Conservation (phyloP, 2,888 invertebrate genomes). For the Temnothorax ravouxi region DNA sequence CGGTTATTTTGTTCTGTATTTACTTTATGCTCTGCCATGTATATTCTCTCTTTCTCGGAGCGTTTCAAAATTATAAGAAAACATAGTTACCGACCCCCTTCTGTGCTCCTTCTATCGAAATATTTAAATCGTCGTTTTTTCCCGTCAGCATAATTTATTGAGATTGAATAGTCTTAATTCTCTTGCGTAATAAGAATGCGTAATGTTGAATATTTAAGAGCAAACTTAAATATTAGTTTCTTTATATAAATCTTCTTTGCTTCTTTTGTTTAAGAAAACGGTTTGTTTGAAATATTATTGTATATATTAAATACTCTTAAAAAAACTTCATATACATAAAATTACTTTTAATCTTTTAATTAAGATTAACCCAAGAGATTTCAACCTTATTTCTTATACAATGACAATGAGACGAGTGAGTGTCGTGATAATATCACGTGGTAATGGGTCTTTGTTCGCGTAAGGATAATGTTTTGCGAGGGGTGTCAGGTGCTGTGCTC, state of each 20-base stretch:
- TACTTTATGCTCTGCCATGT: neutral
- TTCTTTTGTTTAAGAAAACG: neutral
- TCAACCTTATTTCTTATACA: neutral
- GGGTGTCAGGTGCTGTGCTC: slow-evolving; percentile 35
- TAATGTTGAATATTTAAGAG: neutral
- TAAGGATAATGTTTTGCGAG: slow-evolving; percentile 46
- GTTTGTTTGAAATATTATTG: neutral
- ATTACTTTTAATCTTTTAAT: slow-evolving; percentile 9
- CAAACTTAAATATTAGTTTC: too few relatives aligned
- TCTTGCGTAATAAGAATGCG: neutral
- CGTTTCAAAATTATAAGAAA: slow-evolving; percentile 17
- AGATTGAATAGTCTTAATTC: neutral
- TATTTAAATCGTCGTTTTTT: slow-evolving; percentile 15
- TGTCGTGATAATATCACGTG: slow-evolving; percentile 30
- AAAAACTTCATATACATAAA: neutral
- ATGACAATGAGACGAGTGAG: neutral
- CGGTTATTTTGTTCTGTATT: slow-evolving; percentile 4
- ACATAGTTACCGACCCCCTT: neutral
- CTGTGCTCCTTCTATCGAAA: neutral
- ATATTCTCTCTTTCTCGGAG: neutral
- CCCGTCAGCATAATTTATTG: slow-evolving; percentile 8
- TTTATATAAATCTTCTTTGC: neutral
- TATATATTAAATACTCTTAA: neutral
- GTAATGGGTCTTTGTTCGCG: slow-evolving; percentile 44
- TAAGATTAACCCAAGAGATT: slow-evolving; percentile 4